Conservation (phyloP, 2,113 vertebrate species). For the Archocentrus centrarchus region DNA sequence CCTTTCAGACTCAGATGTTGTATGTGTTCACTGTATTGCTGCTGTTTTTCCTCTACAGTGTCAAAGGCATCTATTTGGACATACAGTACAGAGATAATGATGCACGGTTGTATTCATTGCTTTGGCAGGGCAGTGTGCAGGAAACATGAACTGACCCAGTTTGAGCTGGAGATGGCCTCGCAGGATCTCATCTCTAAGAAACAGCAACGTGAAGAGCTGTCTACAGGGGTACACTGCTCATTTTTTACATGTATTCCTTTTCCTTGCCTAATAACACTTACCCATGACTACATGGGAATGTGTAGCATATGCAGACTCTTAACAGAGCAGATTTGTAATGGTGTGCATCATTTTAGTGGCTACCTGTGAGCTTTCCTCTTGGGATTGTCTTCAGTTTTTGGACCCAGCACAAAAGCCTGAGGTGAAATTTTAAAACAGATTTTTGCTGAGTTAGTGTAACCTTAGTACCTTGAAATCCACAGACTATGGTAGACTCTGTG, state of each 20-base stretch:
- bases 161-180: conserved; percentile 89
- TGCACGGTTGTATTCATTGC: background rate
- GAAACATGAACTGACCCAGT: conserved; percentile 95
- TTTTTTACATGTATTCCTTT: background rate
- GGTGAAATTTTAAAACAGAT: too few relatives aligned
- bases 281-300: background rate
- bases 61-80: background rate
- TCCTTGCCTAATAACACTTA: background rate
- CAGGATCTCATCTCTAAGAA: conserved; percentile 92
- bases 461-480: too few relatives aligned
- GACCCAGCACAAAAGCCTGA: too few relatives aligned
- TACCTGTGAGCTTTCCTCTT: too few relatives aligned
- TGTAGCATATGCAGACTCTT: background rate
- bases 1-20: background rate
- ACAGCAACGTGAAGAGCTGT: conserved; percentile 93
- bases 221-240: conserved; percentile 85
- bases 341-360: too few relatives aligned
- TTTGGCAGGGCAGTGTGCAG: conserved; percentile 90
- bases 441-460: background rate
- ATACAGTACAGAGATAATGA: background rate
- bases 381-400: too few relatives aligned
- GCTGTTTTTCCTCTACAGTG: background rate
- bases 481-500: too few relatives aligned
- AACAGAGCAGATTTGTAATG: background rate
- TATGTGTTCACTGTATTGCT: background rate